Percentiles rank a stretch among this genome's conserved stretches.
These are phyloP conservation scores for Ciona savignyi DNA, from an alignment of 23 tunicate genomes.

Conservation along the genomic window DNA sequence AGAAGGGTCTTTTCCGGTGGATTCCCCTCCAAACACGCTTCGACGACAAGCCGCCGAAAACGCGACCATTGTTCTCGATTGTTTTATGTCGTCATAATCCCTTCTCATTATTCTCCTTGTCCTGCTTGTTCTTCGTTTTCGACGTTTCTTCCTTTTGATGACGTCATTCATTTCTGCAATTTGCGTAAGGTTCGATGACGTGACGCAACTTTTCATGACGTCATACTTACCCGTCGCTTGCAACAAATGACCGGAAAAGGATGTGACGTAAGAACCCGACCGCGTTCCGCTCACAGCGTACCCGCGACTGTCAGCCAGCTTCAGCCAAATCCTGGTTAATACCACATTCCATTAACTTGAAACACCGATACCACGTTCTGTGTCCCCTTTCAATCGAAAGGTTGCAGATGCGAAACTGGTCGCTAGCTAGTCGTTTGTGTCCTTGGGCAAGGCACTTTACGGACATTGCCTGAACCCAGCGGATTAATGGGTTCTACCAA, in stretches of 20 bases:
- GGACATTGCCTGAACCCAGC: too few species aligned
- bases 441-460: too few species aligned
- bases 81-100: background rate
- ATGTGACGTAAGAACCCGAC: conserved; percentile 8
- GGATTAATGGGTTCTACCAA: too few species aligned
- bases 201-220: background rate
- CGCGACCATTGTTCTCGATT: conserved; percentile 18
- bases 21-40: conserved; percentile 43
- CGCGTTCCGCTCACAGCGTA: conserved; percentile 19
- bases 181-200: too few species aligned
- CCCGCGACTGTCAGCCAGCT: conserved; percentile 1
- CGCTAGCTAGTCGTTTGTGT: too few species aligned
- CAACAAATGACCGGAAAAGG: conserved; percentile 27
- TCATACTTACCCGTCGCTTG: background rate
- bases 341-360: too few species aligned
- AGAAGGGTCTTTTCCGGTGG: conserved; percentile 1
- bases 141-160: background rate
- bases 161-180: background rate
- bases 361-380: too few species aligned
- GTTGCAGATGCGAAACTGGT: too few species aligned
- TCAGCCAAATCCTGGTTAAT: conserved; percentile 29
- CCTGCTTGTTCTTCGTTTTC: background rate
- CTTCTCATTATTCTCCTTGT: background rate
- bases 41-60: conserved; percentile 66
- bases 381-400: too few species aligned